Evolutionary conservation across 1,140 invertebrate genomes (phyloP).

Genomic region (Semibalanus balanoides): DNA sequence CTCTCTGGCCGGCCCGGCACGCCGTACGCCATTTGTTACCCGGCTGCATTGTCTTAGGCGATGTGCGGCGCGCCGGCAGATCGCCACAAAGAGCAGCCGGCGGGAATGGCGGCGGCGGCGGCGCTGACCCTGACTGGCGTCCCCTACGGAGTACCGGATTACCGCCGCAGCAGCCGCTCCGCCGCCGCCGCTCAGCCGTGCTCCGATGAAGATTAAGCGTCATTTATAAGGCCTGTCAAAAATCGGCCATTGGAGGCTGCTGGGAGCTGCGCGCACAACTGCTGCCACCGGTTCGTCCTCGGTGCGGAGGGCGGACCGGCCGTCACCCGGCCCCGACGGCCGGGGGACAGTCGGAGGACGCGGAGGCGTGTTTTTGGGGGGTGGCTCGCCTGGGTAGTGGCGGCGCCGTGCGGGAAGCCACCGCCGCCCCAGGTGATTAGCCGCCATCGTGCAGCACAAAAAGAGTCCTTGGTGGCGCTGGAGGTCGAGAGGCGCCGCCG

Average conservation of each 20-base stretch:
- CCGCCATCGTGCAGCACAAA: neutral
- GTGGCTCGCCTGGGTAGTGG: neutral
- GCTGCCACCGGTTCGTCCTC: neutral
- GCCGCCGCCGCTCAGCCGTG: no score
- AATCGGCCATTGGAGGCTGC: neutral
- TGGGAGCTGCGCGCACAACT: neutral
- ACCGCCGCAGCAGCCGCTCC: neutral
- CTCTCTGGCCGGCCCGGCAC: no score
- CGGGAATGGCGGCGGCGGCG: no score
- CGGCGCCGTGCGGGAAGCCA: no score
- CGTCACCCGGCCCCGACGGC: no score
- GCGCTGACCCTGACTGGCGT: neutral
- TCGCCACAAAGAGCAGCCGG: neutral
- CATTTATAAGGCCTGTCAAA: neutral
- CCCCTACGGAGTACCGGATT: neutral
- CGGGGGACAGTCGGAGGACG: neutral
- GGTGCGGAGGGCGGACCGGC: no score
- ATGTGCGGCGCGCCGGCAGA: neutral
- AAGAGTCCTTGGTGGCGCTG: neutral
- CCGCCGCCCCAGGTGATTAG: neutral
- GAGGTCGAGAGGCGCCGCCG: no score
- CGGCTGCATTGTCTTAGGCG: neutral
- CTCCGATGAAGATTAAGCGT: neutral
- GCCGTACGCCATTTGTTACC: neutral
- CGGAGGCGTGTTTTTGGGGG: neutral